Percentiles rank a stretch among this genome's conserved stretches.
These are phyloP conservation scores for Erythrolamprus reginae DNA, from an alignment of 2,113 vertebrate genomes.

Conservation along the genomic window DNA sequence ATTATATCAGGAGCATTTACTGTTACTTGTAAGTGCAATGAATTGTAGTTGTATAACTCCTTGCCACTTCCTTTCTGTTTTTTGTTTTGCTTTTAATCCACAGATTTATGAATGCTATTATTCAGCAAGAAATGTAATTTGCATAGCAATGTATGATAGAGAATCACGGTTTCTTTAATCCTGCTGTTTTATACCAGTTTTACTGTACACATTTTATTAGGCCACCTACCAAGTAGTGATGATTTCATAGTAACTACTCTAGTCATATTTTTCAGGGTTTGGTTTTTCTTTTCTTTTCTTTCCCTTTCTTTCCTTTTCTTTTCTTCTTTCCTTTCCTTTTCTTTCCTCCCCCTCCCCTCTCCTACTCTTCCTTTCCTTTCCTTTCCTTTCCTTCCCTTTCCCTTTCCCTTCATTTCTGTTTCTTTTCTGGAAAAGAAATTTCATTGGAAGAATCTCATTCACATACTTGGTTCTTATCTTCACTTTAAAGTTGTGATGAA, in stretches of 20 bases:
- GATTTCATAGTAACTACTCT: constrained; percentile 27
- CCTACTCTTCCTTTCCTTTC: not conserved
- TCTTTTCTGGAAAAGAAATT: not conserved
- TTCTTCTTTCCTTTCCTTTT: not conserved
- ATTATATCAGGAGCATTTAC: not conserved
- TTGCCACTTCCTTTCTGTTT: not conserved
- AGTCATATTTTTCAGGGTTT: not conserved
- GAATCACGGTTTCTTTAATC: constrained; percentile 15
- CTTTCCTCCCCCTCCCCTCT: not conserved
- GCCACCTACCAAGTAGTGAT: not conserved
- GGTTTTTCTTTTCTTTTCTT: not conserved
- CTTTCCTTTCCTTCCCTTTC: not conserved
- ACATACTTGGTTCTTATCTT: not conserved
- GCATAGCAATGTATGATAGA: constrained; percentile 31
- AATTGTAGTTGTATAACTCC: not conserved
- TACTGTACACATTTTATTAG: constrained; percentile 35
- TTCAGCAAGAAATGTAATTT: constrained; percentile 47
- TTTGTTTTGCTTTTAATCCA: constrained; percentile 10
- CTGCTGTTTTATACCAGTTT: constrained; percentile 48
- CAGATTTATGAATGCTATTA: constrained; percentile 33
- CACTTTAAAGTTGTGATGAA: not conserved
- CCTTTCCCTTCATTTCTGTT: not conserved
- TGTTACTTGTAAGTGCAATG: constrained; percentile 8
- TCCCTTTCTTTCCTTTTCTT: not conserved
- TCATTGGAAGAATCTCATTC: not conserved